phyloP scores from a whole-genome alignment of 1,140 invertebrate species.

The Zaprionus nigranus region DNA sequence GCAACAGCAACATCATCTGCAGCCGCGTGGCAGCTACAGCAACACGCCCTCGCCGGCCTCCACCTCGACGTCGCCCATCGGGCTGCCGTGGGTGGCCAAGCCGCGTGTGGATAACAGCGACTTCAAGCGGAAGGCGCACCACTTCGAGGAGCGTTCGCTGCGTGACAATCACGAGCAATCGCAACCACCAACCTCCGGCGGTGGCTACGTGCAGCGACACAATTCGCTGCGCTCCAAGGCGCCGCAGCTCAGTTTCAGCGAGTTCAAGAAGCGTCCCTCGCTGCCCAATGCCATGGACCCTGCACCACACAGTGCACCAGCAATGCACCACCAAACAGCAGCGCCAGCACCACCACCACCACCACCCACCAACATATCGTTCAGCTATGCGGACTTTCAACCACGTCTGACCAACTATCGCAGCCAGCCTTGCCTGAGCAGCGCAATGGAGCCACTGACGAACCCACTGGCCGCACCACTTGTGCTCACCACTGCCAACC shows the following conservation, averaged over 20 bases:
- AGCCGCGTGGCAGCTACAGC: constrained; percentile 52
- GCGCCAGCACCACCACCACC: constrained; percentile 12
- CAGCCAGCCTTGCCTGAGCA: constrained; percentile 75
- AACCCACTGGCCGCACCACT: constrained; percentile 74
- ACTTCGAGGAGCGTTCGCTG: constrained; percentile 74
- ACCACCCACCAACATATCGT: constrained; percentile 80
- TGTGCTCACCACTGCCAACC: constrained; percentile 71
- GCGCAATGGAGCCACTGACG: constrained; percentile 63
- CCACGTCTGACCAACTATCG: constrained; percentile 65
- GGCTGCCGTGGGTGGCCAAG: constrained; percentile 76
- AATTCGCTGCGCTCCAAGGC: constrained; percentile 71
- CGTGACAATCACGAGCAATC: constrained; percentile 68
- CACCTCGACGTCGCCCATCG: constrained; percentile 72
- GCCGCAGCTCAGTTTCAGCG: constrained; percentile 36
- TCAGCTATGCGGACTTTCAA: constrained; percentile 67
- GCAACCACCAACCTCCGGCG: constrained; percentile 7
- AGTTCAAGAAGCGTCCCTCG: constrained; percentile 77
- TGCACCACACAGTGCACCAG: constrained; percentile 19
- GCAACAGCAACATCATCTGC: constrained; percentile 46
- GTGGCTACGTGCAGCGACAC: constrained; percentile 67
- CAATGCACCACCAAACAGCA: constrained; percentile 1
- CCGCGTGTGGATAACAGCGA: constrained; percentile 77
- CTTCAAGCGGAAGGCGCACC: constrained; percentile 72
- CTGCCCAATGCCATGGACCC: constrained; percentile 80
- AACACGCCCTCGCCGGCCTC: constrained; percentile 69